phyloP scores from a whole-genome alignment of 2,113 vertebrate genomes.

The Zeus faber region DNA sequence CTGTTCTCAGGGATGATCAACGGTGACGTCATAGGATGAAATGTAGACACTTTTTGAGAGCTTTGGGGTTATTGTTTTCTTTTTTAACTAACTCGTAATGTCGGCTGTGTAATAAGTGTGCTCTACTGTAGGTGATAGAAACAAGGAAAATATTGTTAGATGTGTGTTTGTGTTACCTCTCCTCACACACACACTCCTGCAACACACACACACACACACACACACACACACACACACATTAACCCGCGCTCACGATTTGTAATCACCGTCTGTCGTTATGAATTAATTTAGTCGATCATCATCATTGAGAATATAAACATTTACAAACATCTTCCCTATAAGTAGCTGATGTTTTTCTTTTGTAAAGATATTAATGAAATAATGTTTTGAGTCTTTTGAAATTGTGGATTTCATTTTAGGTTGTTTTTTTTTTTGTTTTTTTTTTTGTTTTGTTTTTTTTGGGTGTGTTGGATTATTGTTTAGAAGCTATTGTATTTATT shows the following conservation, averaged over 20 bases:
- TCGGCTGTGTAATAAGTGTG: slow-evolving; percentile 52
- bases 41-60: slow-evolving; percentile 32
- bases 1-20: slow-evolving; percentile 76
- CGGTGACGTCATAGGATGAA: slow-evolving; percentile 37
- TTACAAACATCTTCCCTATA: too few species aligned
- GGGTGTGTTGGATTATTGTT: too few species aligned
- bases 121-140: slow-evolving; percentile 64
- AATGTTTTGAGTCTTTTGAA: too few species aligned
- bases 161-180: slow-evolving; percentile 29
- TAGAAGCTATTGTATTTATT: slow-evolving; percentile 1
- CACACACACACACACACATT: not conserved
- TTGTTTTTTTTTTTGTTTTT: too few species aligned
- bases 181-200: slow-evolving; percentile 18
- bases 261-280: too few species aligned
- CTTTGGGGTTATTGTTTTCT: slow-evolving; percentile 34
- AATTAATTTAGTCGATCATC: too few species aligned
- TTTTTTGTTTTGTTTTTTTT: too few species aligned
- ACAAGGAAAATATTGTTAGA: slow-evolving; percentile 40
- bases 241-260: not conserved
- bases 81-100: slow-evolving; percentile 1
- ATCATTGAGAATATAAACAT: too few species aligned
- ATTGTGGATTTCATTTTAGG: too few species aligned
- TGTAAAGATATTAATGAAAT: too few species aligned
- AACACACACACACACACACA: slow-evolving; percentile 12
- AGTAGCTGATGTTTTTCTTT: too few species aligned